Conservation (phyloP, 2,113 vertebrate species). For the Gasterosteus nipponicus region DNA sequence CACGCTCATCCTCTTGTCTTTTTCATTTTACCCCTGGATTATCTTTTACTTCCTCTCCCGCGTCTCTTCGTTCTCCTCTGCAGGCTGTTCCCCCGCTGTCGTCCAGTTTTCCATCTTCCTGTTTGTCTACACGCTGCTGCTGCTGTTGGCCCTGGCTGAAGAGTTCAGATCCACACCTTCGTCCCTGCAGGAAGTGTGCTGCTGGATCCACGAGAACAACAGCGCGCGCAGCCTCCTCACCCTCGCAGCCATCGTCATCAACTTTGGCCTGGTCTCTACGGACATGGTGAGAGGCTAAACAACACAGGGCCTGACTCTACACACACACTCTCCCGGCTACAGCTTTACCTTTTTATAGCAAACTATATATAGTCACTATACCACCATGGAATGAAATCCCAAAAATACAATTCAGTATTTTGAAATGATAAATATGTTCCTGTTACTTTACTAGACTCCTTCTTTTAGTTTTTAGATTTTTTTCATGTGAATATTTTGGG, state of each 20-base stretch:
- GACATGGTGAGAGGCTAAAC: slow-evolving; percentile 88
- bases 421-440: neutral
- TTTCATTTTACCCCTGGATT: neutral
- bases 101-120: slow-evolving; percentile 91
- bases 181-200: slow-evolving; percentile 89
- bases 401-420: neutral
- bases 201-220: slow-evolving; percentile 97
- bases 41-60: neutral
- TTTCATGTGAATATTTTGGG: slow-evolving; percentile 10
- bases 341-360: neutral
- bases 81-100: slow-evolving; percentile 86
- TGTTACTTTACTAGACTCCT: neutral
- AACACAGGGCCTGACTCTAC: neutral
- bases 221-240: slow-evolving; percentile 92
- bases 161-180: slow-evolving; percentile 91
- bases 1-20: neutral
- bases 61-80: neutral
- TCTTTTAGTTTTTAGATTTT: neutral
- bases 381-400: neutral
- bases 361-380: too few relatives aligned
- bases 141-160: slow-evolving; percentile 90
- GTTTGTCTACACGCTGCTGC: slow-evolving; percentile 87
- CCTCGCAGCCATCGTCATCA: slow-evolving; percentile 90
- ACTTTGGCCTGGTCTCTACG: slow-evolving; percentile 89
- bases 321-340: neutral